These are phyloP conservation scores for Smithornis capensis DNA, from an alignment of 2,113 vertebrate species.

Conservation along the genomic window DNA sequence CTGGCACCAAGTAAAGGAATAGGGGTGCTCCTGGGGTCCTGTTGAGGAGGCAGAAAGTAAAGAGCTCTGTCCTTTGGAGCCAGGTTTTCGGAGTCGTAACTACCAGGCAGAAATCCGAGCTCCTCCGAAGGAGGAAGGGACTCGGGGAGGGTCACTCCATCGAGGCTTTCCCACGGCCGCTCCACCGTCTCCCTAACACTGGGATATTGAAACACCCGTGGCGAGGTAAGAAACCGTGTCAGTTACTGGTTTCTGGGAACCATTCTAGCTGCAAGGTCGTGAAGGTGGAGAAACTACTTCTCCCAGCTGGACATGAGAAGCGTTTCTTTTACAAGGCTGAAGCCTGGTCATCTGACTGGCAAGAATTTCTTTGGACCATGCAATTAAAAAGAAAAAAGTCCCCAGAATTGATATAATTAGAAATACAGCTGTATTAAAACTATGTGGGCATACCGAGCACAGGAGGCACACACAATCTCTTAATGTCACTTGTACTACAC, in stretches of 20 bases:
- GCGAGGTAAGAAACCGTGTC: slow-evolving; percentile 28
- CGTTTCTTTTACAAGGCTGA: background rate
- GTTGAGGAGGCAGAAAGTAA: background rate
- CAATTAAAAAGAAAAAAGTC: background rate
- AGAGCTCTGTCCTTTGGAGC: background rate
- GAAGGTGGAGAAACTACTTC: slow-evolving; percentile 7
- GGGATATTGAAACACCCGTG: background rate
- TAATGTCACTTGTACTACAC: background rate
- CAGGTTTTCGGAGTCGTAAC: background rate
- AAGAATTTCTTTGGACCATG: background rate
- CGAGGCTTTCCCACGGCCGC: slow-evolving; percentile 11
- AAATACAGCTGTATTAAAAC: slow-evolving; percentile 1
- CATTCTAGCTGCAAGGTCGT: background rate
- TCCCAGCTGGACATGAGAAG: background rate
- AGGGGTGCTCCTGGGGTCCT: background rate
- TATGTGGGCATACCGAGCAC: background rate
- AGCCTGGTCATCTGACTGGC: background rate
- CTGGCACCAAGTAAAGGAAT: background rate
- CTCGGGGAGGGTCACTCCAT: background rate
- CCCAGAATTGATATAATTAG: background rate
- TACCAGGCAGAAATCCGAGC: background rate
- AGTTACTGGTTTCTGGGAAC: background rate
- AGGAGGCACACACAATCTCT: background rate
- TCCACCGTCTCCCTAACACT: background rate
- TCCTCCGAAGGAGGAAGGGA: background rate